Evolutionary conservation across 2,888 invertebrate genomes (phyloP).

Genomic region (Megalurothrips usitatus): DNA sequence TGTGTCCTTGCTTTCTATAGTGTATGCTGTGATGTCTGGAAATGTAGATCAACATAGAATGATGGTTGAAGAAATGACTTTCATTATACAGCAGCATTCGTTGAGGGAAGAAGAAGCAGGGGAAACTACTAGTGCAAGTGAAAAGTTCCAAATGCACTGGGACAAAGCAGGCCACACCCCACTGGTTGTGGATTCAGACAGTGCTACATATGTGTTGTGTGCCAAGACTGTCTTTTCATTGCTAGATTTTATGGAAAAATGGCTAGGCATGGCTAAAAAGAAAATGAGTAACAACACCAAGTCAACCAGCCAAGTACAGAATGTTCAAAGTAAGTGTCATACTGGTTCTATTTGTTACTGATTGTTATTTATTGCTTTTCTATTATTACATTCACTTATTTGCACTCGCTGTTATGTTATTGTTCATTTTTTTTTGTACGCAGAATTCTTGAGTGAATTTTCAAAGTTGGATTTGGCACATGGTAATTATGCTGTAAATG

Average conservation of each 20-base stretch:
- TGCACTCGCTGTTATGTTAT: slow-evolving; percentile 41
- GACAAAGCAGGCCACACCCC: too few relatives aligned
- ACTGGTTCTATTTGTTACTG: slow-evolving; percentile 28
- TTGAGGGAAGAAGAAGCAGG: neutral
- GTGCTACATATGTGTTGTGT: slow-evolving; percentile 35
- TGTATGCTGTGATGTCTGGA: slow-evolving; percentile 48
- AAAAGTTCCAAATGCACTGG: neutral
- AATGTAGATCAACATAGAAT: slow-evolving; percentile 46
- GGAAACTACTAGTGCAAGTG: neutral
- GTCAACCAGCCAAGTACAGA: slow-evolving; percentile 18
- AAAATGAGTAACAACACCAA: neutral
- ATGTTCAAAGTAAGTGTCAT: slow-evolving; percentile 45
- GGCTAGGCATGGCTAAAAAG: slow-evolving; percentile 56
- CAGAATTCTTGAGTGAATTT: slow-evolving; percentile 49
- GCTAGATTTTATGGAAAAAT: slow-evolving; percentile 70
- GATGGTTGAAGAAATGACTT: slow-evolving; percentile 54
- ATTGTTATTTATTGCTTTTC: slow-evolving; percentile 30
- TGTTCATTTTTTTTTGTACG: slow-evolving; percentile 43
- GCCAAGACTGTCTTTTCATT: slow-evolving; percentile 57
- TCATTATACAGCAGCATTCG: slow-evolving; percentile 45
- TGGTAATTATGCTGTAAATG: slow-evolving; percentile 69
- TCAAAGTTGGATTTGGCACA: slow-evolving; percentile 64
- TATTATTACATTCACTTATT: slow-evolving; percentile 31
- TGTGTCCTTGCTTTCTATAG: slow-evolving; percentile 49
- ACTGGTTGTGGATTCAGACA: neutral